Base-by-base conservation (phyloP, 2,888 invertebrate species). In the Lasioglossum malachurum region DNA sequence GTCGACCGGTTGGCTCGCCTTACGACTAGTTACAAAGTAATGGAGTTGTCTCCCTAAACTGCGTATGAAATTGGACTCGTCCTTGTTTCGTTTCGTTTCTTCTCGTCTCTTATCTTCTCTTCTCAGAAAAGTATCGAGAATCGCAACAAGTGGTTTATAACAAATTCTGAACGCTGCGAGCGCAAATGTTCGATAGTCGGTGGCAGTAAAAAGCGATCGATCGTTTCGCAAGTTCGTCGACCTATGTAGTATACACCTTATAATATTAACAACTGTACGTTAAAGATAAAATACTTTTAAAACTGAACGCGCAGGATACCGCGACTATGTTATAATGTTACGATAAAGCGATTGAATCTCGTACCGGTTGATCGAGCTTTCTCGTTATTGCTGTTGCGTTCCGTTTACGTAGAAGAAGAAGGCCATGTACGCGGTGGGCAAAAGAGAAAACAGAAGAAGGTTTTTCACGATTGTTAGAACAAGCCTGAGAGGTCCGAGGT, bases 391-490 rank as follows among this genome's bases (percentile, higher is more conserved):
- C 2, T 80, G 49, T 35, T 78, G 79, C 69, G 27, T 53, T 14
- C 23, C 67, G 74, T 89, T 88, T 23, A 89, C 71, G 81, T 93
- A 94, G 64, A 93, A 71, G 27, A 93, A 93, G 60, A 93, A 87
- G 0, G 87, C 87, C 75, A 94, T 85, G 77, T 94, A 94, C 44
- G 80, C 84, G 31, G 80, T 81, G 67, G 94, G 94, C 38, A 94
- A 77, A 46, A 93, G 49, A 5, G 83, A 89, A 78, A 94, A 92
- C n/a, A 94, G 79, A 75, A 93, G 53, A 8, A 93, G 10, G 86
- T 93, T 93, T 74, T 91, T 92, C 10, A 93, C 10, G 16, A 93
- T 8, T 19, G 53, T 60, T 4, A 85, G 1, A 3, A 87, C 27
- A n/a, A 75, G 4, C 5, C 46, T 12, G 49, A 64, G 2, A 3